These are phyloP conservation scores for Lates japonicus DNA, from an alignment of 2,797 vertebrate species.

Conservation along the genomic window DNA sequence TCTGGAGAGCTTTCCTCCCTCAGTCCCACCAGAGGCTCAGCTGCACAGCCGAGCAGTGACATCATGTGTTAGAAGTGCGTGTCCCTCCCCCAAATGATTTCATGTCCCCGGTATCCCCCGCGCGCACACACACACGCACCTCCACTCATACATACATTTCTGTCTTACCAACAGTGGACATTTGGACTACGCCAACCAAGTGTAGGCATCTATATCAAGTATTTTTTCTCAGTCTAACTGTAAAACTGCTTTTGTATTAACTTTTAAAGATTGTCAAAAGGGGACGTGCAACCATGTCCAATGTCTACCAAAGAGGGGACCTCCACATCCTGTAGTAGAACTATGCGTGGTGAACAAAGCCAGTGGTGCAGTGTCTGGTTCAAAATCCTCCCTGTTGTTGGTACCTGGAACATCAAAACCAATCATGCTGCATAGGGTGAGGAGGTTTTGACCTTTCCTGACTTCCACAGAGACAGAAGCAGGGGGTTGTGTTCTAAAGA, in stretches of 20 bases:
- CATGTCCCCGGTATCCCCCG: conserved; percentile 70
- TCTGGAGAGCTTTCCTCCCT: conserved; percentile 2
- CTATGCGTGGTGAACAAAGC: too few relatives aligned
- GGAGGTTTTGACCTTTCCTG: too few relatives aligned
- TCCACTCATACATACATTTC: conserved; percentile 27
- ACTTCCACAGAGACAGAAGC: too few relatives aligned
- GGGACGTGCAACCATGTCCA: too few relatives aligned
- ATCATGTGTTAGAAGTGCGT: conserved; percentile 57
- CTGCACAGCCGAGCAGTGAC: conserved; percentile 55
- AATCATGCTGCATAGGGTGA: too few relatives aligned
- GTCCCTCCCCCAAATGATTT: conserved; percentile 72
- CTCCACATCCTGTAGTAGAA: too few relatives aligned
- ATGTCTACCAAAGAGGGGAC: too few relatives aligned
- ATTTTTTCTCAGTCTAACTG: not conserved
- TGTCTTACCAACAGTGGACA: not conserved
- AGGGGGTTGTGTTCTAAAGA: too few relatives aligned
- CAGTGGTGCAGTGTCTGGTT: too few relatives aligned
- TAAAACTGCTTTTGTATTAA: not conserved
- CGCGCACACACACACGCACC: conserved; percentile 27
- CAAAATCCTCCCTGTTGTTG: too few relatives aligned
- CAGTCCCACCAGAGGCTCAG: conserved; percentile 49
- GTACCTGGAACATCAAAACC: too few relatives aligned
- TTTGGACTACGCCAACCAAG: not conserved
- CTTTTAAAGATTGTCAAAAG: too few relatives aligned
- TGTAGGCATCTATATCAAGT: not conserved